Conservation (phyloP, 2,888 invertebrate genomes). For the Acleris laterana region DNA sequence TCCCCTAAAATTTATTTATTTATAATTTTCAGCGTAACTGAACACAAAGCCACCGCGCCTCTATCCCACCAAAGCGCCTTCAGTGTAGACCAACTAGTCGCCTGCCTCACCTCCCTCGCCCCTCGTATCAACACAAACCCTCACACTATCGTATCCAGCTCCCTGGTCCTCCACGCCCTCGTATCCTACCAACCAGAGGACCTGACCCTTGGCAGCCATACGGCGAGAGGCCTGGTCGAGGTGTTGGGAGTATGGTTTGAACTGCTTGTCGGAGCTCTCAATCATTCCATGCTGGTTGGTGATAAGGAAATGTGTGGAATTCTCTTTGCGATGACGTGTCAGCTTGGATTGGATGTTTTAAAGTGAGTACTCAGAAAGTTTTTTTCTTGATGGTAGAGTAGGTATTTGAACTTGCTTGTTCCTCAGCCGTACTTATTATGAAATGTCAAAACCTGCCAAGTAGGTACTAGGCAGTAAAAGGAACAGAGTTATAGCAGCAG, state of each 20-base stretch:
- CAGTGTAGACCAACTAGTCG: constrained; percentile 69
- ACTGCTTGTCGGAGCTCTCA: constrained; percentile 59
- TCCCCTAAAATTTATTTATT: too few relatives aligned
- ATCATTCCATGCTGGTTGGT: constrained; percentile 62
- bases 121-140: constrained; percentile 57
- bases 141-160: constrained; percentile 61
- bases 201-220: constrained; percentile 53
- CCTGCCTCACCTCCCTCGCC: constrained; percentile 61
- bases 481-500: too few relatives aligned
- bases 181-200: constrained; percentile 69
- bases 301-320: constrained; percentile 56
- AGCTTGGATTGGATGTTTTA: constrained; percentile 62
- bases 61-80: constrained; percentile 75
- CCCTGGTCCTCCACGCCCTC: constrained; percentile 68
- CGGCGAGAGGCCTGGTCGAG: constrained; percentile 56
- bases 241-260: constrained; percentile 66
- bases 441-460: too few relatives aligned
- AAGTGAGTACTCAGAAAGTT: constrained; percentile 51
- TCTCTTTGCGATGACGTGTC: constrained; percentile 64
- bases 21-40: constrained; percentile 52
- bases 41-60: constrained; percentile 59
- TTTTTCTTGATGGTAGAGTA: background rate
- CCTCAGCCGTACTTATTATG: too few relatives aligned
- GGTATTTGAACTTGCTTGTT: too few relatives aligned
- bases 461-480: too few relatives aligned